These are phyloP conservation scores for Halictus quadricinctus DNA, from an alignment of 2,888 invertebrate species.

Conservation along the genomic window DNA sequence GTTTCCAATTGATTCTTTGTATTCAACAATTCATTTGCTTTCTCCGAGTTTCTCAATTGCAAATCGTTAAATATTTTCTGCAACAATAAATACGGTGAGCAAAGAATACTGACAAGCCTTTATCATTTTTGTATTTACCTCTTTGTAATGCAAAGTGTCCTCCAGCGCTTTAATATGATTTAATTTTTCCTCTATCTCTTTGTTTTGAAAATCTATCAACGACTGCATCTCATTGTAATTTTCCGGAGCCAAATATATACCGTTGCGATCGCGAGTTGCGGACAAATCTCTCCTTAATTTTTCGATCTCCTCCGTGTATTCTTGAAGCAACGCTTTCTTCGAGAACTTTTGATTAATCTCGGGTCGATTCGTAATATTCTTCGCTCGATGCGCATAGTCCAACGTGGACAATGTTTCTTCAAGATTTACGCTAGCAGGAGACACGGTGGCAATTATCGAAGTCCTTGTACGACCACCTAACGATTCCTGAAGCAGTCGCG, in stretches of 20 bases:
- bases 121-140: constrained; percentile 76
- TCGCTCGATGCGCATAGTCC: constrained; percentile 97
- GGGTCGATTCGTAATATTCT: constrained; percentile 96
- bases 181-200: constrained; percentile 88
- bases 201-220: constrained; percentile 86
- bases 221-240: constrained; percentile 90
- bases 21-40: constrained; percentile 70
- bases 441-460: constrained; percentile 97
- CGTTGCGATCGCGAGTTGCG: constrained; percentile 94
- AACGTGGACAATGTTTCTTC: constrained; percentile 98
- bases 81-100: constrained; percentile 44
- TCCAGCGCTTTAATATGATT: constrained; percentile 87
- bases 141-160: constrained; percentile 87
- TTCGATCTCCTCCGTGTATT: constrained; percentile 96
- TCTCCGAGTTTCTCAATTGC: constrained; percentile 69
- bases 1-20: constrained; percentile 83
- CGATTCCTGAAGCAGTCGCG: constrained; percentile 97
- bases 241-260: constrained; percentile 93
- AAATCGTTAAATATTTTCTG: constrained; percentile 78
- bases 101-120: not conserved
- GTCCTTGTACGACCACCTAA: constrained; percentile 98
- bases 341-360: constrained; percentile 95
- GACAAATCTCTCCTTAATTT: constrained; percentile 92
- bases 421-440: constrained; percentile 93
- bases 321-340: constrained; percentile 91